Conservation (phyloP, 1,140 invertebrate species). For the Drosophila kohkoa region DNA sequence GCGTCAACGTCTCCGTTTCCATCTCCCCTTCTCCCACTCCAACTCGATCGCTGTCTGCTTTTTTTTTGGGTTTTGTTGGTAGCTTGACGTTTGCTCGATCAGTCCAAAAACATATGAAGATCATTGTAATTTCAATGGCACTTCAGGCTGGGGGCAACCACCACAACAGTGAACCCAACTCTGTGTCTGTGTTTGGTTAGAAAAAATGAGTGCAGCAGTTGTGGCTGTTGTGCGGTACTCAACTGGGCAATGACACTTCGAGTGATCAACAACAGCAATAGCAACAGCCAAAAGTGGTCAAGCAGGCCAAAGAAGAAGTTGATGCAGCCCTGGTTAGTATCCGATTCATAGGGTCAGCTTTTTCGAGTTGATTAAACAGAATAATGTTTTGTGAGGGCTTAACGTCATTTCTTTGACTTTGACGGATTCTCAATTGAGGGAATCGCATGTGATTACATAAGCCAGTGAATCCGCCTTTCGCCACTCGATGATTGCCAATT, state of each 20-base stretch:
- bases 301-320: conserved; percentile 1
- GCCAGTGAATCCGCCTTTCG: conserved; percentile 12
- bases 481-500: conserved; percentile 27
- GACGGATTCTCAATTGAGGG: background rate
- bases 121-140: conserved; percentile 82
- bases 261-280: conserved; percentile 7
- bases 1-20: conserved; percentile 17
- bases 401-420: conserved; percentile 9
- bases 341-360: conserved; percentile 19
- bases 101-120: conserved; percentile 74
- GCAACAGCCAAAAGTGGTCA: conserved; percentile 16
- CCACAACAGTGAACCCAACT: conserved; percentile 31
- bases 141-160: conserved; percentile 62
- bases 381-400: conserved; percentile 1
- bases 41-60: conserved; percentile 2
- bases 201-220: conserved; percentile 69
- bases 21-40: conserved; percentile 1
- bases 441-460: conserved; percentile 4
- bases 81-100: conserved; percentile 66
- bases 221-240: conserved; percentile 39
- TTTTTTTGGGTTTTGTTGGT: conserved; percentile 43
- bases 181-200: conserved; percentile 46
- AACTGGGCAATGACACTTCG: conserved; percentile 73
- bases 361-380: conserved; percentile 2
- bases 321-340: conserved; percentile 16